Percentiles rank a stretch among this genome's conserved stretches.
Evolutionary conservation across 2,888 invertebrate genomes (phyloP).

Genomic region (Drosophila quinaria): DNA sequence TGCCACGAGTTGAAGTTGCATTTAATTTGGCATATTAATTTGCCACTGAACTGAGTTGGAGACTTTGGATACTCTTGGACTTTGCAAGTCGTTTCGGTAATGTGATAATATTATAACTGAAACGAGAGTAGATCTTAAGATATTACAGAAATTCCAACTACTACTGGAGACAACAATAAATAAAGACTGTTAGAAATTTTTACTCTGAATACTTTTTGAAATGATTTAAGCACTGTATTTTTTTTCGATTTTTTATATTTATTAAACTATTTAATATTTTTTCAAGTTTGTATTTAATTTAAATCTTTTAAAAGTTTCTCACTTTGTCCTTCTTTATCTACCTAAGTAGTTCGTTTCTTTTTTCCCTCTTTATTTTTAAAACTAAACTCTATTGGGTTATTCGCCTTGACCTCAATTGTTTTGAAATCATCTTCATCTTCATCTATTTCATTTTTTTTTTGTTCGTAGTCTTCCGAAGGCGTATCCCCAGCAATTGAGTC

Average conservation of each 20-base stretch:
- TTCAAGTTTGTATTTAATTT: not conserved
- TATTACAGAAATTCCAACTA: slow-evolving; percentile 1
- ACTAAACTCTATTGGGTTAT: not conserved
- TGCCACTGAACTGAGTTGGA: slow-evolving; percentile 36
- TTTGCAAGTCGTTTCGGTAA: slow-evolving; percentile 31
- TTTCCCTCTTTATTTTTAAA: not conserved
- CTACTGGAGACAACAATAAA: not conserved
- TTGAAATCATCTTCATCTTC: slow-evolving; percentile 4
- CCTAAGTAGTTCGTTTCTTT: no score
- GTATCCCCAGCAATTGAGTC: slow-evolving; percentile 16
- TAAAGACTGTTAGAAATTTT: not conserved
- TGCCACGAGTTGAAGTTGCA: slow-evolving; percentile 50
- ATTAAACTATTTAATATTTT: not conserved
- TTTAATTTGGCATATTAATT: slow-evolving; percentile 70
- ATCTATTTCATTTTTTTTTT: not conserved
- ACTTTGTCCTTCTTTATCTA: not conserved
- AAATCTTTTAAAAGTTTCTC: not conserved
- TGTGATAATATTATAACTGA: slow-evolving; percentile 38
- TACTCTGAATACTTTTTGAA: not conserved
- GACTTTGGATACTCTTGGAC: not conserved
- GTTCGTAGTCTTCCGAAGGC: slow-evolving; percentile 1
- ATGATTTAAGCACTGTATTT: not conserved
- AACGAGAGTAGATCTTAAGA: slow-evolving; percentile 16
- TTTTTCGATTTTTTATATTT: not conserved
- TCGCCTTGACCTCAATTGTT: slow-evolving; percentile 40